A percentile compares a stretch with the other conserved stretches of the same genome.
phyloP scores from a whole-genome alignment of 2,888 invertebrate species.

The Protonemura montana region DNA sequence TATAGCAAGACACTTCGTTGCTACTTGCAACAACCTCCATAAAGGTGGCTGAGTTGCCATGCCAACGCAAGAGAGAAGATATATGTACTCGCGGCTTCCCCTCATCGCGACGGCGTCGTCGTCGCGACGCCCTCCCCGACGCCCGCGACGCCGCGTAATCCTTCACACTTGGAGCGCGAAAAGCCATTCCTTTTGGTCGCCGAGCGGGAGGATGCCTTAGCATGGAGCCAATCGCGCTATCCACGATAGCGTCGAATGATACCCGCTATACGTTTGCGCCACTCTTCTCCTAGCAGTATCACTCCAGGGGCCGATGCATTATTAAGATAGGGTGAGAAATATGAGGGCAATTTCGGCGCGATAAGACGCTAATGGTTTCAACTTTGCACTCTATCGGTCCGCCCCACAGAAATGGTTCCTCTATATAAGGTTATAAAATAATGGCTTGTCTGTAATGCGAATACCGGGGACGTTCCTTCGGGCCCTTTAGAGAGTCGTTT shows the following conservation, averaged over 20 bases:
- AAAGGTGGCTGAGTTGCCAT: conserved; percentile 20
- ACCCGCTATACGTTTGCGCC: conserved; percentile 38
- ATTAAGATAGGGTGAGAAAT: conserved; percentile 62
- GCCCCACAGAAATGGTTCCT: conserved; percentile 50
- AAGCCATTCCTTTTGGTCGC: conserved; percentile 47
- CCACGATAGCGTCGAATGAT: conserved; percentile 38
- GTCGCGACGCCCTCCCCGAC: conserved; percentile 28
- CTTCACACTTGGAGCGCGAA: conserved; percentile 49
- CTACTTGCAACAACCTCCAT: conserved; percentile 16
- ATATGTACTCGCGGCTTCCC: background rate
- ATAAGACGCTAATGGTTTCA: conserved; percentile 67
- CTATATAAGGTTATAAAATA: conserved; percentile 47
- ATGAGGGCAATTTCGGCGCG: conserved; percentile 63
- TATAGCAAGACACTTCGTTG: too few species aligned
- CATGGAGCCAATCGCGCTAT: conserved; percentile 45
- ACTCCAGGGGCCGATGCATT: conserved; percentile 58
- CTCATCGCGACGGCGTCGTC: conserved; percentile 14
- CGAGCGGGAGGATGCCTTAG: background rate
- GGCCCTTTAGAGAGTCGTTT: conserved; percentile 46
- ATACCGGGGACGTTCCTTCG: conserved; percentile 28
- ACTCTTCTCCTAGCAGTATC: conserved; percentile 20
- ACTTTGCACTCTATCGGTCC: conserved; percentile 66
- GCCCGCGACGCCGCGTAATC: conserved; percentile 43
- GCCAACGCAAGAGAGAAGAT: background rate
- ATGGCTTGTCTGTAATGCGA: conserved; percentile 43